Conservation (phyloP, 1,140 invertebrate genomes). For the Melanaphis sacchari region DNA sequence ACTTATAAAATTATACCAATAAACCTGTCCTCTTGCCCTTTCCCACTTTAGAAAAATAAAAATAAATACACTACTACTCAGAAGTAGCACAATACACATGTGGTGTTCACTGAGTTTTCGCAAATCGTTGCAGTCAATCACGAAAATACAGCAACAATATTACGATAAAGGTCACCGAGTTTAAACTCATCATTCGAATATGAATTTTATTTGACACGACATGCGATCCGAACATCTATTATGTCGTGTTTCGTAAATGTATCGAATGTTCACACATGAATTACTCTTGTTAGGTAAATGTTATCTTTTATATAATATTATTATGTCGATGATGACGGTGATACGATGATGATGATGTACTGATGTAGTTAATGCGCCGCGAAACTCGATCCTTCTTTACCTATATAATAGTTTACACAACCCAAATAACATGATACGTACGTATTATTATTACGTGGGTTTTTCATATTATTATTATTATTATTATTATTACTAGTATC, state of each 20-base stretch:
- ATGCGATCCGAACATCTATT: background rate
- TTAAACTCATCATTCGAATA: background rate
- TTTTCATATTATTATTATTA: background rate
- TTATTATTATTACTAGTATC: background rate
- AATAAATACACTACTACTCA: no score
- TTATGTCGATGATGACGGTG: no score
- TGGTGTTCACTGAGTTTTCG: no score
- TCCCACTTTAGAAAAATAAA: no score
- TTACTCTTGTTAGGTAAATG: constrained; percentile 10
- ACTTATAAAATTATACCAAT: no score
- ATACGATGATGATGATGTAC: background rate
- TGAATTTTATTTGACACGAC: background rate
- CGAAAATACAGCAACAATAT: background rate
- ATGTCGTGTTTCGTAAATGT: background rate
- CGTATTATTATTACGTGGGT: background rate
- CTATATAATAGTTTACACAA: constrained; percentile 5
- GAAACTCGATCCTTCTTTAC: background rate
- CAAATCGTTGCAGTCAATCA: no score
- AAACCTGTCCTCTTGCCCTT: no score
- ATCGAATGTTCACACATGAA: background rate
- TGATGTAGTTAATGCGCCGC: constrained; percentile 24
- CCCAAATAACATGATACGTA: background rate
- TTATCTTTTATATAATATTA: background rate
- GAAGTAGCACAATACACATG: no score
- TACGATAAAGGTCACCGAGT: background rate